A percentile compares a stretch with the other conserved stretches of the same genome.
These are phyloP conservation scores for Glossosoma conforme DNA, from an alignment of 1,140 invertebrate species.

Conservation along the genomic window DNA sequence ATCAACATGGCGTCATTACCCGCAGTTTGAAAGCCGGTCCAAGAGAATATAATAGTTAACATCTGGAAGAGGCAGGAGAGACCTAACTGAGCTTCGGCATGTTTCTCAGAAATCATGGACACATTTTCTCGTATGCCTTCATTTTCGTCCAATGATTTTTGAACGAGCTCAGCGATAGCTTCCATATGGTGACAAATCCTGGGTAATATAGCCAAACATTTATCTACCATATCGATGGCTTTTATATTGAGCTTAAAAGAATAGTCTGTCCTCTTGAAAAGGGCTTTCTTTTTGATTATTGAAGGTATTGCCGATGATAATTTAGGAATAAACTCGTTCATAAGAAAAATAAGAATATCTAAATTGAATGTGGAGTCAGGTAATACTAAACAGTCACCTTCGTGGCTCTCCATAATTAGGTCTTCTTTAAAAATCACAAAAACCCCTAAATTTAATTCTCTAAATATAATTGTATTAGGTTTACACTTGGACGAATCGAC, in stretches of 20 bases:
- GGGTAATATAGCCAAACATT: conserved; percentile 18
- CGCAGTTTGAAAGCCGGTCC: conserved; percentile 15
- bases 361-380: conserved; percentile 12
- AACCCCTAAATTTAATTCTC: conserved; percentile 21
- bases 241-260: conserved; percentile 3
- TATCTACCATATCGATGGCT: conserved; percentile 9
- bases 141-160: conserved; percentile 19
- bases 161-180: conserved; percentile 16
- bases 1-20: conserved; percentile 13
- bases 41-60: conserved; percentile 22
- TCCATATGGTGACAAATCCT: conserved; percentile 25
- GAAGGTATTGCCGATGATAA: conserved; percentile 15
- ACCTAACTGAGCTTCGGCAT: conserved; percentile 19
- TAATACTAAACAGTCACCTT: conserved; percentile 6
- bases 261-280: conserved; percentile 8
- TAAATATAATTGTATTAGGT: conserved; percentile 21
- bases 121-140: conserved; percentile 27
- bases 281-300: conserved; percentile 14
- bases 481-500: no score
- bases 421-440: conserved; percentile 19
- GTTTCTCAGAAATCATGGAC: conserved; percentile 19
- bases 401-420: conserved; percentile 13
- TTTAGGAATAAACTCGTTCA: conserved; percentile 27
- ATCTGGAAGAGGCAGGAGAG: conserved; percentile 20
- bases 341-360: conserved; percentile 14